These are phyloP conservation scores for Anarhynchus alexandrinus DNA, from an alignment of 2,113 vertebrate species.

Conservation along the genomic window DNA sequence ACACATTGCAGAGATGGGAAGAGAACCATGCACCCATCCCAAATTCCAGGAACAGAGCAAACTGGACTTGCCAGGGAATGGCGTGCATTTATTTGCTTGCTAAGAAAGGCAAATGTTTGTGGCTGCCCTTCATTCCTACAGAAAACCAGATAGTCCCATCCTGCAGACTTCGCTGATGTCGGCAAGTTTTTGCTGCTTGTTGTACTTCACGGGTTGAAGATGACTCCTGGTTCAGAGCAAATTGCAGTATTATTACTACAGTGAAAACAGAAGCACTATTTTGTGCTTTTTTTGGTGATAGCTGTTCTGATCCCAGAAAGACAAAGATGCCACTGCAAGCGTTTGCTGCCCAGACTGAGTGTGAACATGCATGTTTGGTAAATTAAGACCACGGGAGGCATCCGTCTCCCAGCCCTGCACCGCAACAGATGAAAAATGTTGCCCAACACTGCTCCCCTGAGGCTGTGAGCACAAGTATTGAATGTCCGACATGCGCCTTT, in stretches of 20 bases:
- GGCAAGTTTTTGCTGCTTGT: not conserved
- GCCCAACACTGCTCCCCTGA: conserved; percentile 22
- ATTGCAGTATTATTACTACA: not conserved
- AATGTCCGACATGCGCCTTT: rapidly evolving
- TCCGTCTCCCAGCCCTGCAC: not conserved
- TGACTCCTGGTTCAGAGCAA: not conserved
- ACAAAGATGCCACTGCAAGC: not conserved
- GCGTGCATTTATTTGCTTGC: not conserved
- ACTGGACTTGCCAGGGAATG: not conserved
- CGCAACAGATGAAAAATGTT: not conserved
- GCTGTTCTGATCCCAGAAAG: not conserved
- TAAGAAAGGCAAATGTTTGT: not conserved
- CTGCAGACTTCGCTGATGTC: not conserved
- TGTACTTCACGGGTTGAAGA: not conserved
- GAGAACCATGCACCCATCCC: conserved; percentile 21
- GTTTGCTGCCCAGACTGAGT: not conserved
- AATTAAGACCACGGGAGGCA: not conserved
- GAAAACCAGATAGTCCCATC: not conserved
- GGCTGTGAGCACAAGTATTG: not conserved
- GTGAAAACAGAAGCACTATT: not conserved
- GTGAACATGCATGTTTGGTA: not conserved
- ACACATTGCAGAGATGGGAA: not conserved
- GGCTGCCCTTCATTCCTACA: not conserved
- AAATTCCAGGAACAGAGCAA: not conserved
- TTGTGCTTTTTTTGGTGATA: no score